Evolutionary conservation across 1,140 invertebrate genomes (phyloP).

Genomic region (Amyelois transitella): DNA sequence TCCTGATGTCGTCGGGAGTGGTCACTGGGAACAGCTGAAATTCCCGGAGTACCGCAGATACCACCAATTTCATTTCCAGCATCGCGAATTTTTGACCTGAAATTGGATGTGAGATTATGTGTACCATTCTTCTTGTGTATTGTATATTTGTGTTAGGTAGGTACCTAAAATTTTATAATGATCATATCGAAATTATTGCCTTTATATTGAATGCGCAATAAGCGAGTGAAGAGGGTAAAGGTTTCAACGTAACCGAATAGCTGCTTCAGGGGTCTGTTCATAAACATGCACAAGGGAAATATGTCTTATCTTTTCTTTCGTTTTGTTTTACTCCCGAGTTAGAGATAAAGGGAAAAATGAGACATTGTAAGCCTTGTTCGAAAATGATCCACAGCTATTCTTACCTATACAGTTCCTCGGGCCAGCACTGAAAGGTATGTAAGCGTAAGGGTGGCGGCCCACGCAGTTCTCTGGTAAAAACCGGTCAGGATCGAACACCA

Average conservation of each 20-base stretch:
- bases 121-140: not conserved
- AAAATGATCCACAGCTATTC: not conserved
- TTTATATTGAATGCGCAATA: not conserved
- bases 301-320: not conserved
- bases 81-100: constrained; percentile 3
- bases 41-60: not conserved
- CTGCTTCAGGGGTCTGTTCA: not conserved
- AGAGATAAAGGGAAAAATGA: not conserved
- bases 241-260: not conserved
- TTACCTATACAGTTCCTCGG: constrained; percentile 78
- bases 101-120: not conserved
- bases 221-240: not conserved
- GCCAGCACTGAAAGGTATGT: constrained; percentile 84
- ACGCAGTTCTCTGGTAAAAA: constrained; percentile 71
- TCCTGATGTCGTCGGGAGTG: not conserved
- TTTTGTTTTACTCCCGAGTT: not conserved
- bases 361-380: not conserved
- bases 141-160: not conserved
- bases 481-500: constrained; percentile 77
- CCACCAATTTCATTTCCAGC: not conserved
- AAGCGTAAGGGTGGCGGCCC: constrained; percentile 74
- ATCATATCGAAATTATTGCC: not conserved
- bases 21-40: not conserved
- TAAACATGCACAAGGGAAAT: not conserved
- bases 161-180: not conserved